phyloP scores from a whole-genome alignment of 2,797 vertebrate species.

The Eptatretus atami region DNA sequence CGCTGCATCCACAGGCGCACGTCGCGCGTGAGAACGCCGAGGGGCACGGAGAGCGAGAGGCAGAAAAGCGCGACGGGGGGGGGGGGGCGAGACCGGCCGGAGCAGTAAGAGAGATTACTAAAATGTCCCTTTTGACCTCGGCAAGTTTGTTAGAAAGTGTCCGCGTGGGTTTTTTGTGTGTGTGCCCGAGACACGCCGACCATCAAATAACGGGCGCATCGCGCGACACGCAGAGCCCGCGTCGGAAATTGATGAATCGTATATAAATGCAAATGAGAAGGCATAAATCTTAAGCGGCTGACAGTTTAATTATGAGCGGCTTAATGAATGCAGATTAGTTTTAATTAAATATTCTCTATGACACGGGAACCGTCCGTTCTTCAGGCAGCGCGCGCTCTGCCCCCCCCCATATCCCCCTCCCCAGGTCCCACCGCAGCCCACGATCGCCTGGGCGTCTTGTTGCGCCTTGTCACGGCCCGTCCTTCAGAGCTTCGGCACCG shows the following conservation, averaged over 20 bases:
- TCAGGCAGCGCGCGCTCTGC: background rate
- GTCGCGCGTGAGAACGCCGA: background rate
- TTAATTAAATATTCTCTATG: conserved; percentile 99
- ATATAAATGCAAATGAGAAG: conserved; percentile 99
- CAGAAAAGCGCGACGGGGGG: background rate
- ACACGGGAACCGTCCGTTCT: conserved; percentile 63
- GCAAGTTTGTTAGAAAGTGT: conserved; percentile 4
- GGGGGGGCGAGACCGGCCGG: background rate
- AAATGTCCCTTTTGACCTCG: conserved; percentile 6
- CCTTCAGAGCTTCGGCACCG: too few relatives aligned
- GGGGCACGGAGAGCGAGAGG: background rate
- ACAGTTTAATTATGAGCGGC: conserved; percentile 99
- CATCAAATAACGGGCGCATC: conserved; percentile 1
- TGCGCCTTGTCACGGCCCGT: too few relatives aligned
- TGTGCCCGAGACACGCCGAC: background rate
- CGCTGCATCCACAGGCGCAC: background rate
- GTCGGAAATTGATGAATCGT: conserved; percentile 97
- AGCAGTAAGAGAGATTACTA: background rate
- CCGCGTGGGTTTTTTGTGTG: background rate
- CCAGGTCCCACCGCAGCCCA: too few relatives aligned
- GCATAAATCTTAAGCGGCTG: conserved; percentile 99
- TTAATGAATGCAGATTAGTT: conserved; percentile 99
- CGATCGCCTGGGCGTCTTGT: too few relatives aligned
- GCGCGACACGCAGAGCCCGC: conserved; percentile 1
- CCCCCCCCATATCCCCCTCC: too few relatives aligned